Evolutionary conservation across 2,888 invertebrate species (phyloP), one percentile per base, ranked within the genome.

Genomic region (Sinelater perroti): DNA sequence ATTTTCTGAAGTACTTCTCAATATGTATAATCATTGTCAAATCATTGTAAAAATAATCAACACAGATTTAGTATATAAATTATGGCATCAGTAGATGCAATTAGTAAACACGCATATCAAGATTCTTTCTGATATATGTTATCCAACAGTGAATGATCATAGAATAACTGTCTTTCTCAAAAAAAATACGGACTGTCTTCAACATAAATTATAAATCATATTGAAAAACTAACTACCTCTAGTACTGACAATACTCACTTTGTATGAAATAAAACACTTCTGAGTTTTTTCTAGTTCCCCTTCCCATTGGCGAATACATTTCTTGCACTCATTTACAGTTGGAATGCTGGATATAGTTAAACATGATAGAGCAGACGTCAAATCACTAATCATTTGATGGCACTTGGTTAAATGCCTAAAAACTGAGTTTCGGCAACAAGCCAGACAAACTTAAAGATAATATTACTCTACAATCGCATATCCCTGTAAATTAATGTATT

Each of bases 361-460:
- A 8, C 5, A 17, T 26, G 7, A 8, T 11, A 26, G 4, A 18
- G 14, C 18, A n/a, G 3, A 1, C 2, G 0, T 24, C 28, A 53
- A 38, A 53, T 45, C 35, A 14, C 17, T 17, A 4, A 45, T 11
- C 53, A 45, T 53, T 20, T 1, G 10, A 13, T 17, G 21, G 31
- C 45, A 53, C 14, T 13, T 31, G 5, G 28, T 40, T 1, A 30
- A n/a, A n/a, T 51, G 18, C 7, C 51, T 51, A 11, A 17, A 30
- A 49, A 17, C 10, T 28, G 7, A 28, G 28, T 24, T 44, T 26
- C n/a, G 10, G 11, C 7, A 10, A 30, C 7, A 30, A 10, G 3
- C 4, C 6, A 16, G 1, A 45, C 11, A 21, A 17, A 45, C 14
- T n/a, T 28, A 30, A 1, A 4, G 7, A 21, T 40, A 5, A 14